These are phyloP conservation scores for Ammospiza nelsoni DNA, from an alignment of 2,113 vertebrate genomes.

Conservation along the genomic window DNA sequence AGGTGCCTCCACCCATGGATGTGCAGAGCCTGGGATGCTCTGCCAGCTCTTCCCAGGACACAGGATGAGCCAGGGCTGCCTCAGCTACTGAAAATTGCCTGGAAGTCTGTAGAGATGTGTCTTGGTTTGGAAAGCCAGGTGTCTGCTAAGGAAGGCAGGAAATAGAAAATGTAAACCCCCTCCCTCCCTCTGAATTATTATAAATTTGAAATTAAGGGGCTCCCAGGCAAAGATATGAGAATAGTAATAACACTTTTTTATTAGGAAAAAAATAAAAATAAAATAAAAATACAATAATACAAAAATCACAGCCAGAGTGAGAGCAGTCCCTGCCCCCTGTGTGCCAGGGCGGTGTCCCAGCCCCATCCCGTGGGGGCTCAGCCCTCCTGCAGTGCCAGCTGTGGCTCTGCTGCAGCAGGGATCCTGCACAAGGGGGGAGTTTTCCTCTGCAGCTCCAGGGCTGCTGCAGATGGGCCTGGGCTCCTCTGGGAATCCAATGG, in stretches of 20 bases:
- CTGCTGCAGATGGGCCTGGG: background rate
- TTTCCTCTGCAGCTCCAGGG: background rate
- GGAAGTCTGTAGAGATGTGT: background rate
- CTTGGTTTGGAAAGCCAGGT: background rate
- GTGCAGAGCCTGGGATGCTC: background rate
- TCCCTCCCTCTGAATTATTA: background rate
- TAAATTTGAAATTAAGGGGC: background rate
- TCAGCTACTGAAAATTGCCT: background rate
- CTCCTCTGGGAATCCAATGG: background rate
- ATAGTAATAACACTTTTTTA: background rate
- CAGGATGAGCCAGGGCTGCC: background rate
- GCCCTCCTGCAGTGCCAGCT: no score
- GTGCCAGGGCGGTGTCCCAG: no score
- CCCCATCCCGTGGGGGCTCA: no score
- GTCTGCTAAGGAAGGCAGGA: background rate
- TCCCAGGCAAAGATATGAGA: background rate
- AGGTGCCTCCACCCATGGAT: background rate
- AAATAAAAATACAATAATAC: background rate
- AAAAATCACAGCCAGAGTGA: background rate
- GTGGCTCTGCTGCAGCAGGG: no score
- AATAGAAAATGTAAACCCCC: background rate
- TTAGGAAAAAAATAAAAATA: background rate
- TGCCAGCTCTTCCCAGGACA: accelerated
- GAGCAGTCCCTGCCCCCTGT: no score
- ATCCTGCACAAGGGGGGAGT: no score